Evolutionary conservation across 2,797 vertebrate species (phyloP).

Genomic region (Takifugu rubripes): DNA sequence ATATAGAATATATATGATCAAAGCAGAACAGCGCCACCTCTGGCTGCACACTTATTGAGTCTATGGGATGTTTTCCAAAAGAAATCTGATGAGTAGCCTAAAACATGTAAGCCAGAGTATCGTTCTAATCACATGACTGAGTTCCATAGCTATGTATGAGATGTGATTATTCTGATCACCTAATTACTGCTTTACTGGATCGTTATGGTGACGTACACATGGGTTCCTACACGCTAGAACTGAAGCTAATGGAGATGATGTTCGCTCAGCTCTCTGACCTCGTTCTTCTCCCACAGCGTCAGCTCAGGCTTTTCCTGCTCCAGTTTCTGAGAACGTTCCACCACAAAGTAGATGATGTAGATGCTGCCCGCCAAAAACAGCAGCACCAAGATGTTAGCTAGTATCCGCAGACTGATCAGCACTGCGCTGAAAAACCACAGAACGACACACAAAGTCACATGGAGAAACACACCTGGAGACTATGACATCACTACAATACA

Average conservation of each 20-base stretch:
- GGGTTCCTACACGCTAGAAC: slow-evolving; percentile 24
- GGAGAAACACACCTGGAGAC: not conserved
- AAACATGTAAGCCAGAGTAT: too few species aligned
- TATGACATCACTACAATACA: not conserved
- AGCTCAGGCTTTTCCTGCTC: slow-evolving; percentile 88
- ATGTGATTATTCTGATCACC: too few species aligned
- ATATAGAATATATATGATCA: too few species aligned
- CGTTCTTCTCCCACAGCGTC: slow-evolving; percentile 97
- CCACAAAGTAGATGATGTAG: slow-evolving; percentile 98
- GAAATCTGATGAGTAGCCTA: too few species aligned
- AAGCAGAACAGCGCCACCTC: too few species aligned
- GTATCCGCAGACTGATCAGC: slow-evolving; percentile 87
- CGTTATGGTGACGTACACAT: too few species aligned
- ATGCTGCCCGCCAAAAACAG: slow-evolving; percentile 95
- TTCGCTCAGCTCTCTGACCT: slow-evolving; percentile 72
- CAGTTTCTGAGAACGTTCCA: slow-evolving; percentile 93
- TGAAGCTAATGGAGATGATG: slow-evolving; percentile 19
- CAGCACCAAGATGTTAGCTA: slow-evolving; percentile 94
- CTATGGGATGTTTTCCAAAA: too few species aligned
- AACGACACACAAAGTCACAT: not conserved
- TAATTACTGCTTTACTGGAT: too few species aligned
- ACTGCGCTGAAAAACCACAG: slow-evolving; percentile 77
- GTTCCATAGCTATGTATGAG: too few species aligned
- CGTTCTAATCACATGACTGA: too few species aligned
- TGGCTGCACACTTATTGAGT: too few species aligned